Evolutionary conservation across 2,888 invertebrate species (phyloP), one percentile per base, ranked within the genome.

Genomic region (Agonum fuliginosum): DNA sequence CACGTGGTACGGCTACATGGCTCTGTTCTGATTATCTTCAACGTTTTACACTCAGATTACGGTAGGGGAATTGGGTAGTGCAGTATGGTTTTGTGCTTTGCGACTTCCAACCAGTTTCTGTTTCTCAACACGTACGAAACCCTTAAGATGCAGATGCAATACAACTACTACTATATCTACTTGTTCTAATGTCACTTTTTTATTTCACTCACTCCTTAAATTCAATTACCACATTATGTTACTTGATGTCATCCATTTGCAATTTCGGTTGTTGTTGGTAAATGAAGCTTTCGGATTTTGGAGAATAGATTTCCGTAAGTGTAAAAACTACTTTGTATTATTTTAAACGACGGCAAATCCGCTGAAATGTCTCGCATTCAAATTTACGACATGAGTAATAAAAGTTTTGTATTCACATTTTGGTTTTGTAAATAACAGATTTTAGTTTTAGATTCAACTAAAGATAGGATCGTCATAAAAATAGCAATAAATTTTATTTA

Each of bases 21-120:
- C 85, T 82, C 85, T 83, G 85, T 86, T 85, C 83, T 83, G 81
- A 83, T 84, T 84, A 84, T 84, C 83, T 85, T 82, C 82, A 83
- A 84, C 84, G 84, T 78, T 80, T 84, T 82, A 83, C 85, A 84
- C 83, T 83, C 62, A 70, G 78, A 69, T 65, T 70, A 34, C 75
- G 78, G 69, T 24, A 70, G 58, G 24, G 27, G 41, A 71, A 54
- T 43, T 30, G 30, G 48, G 48, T 41, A 34, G 5, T 48, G 48
- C 67, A 67, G 41, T 67, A 67, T 43, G 70, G 43, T 69, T 67
- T 62, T 27, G 58, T 62, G 58, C 58, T 62, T 30, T 62, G 58
- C 30, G 27, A 62, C 14, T 46, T 46, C 12, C 1, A 10, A 8
- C 1, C 58, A 62, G 30, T 30, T 62, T 17, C 30, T 62, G 30